Conservation (phyloP, 2,797 vertebrate species). For the Melanotaenia trifasciata region DNA sequence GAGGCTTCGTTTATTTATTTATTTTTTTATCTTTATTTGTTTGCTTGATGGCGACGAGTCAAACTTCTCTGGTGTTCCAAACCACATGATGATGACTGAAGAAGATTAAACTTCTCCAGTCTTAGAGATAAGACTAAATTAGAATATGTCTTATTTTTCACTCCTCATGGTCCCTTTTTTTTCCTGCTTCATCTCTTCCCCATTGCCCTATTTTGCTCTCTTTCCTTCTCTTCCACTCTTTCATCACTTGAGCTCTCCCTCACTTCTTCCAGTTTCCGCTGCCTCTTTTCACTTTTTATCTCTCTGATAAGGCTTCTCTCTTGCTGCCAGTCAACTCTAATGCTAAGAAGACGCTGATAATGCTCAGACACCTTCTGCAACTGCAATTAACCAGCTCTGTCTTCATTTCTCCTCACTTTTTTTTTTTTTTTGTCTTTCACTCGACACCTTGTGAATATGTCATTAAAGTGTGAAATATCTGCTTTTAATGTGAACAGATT, state of each 20-base stretch:
- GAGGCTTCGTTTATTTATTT: constrained; percentile 5
- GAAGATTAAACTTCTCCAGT: constrained; percentile 45
- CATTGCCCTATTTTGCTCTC: constrained; percentile 5
- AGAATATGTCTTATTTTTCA: constrained; percentile 40
- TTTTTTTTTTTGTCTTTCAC: constrained; percentile 12
- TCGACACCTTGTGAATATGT: constrained; percentile 53
- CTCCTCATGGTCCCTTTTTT: constrained; percentile 4
- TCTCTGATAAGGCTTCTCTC: constrained; percentile 62
- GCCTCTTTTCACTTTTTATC: constrained; percentile 58
- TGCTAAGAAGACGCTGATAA: constrained; percentile 65
- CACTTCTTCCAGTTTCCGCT: constrained; percentile 35
- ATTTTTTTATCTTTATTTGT: constrained; percentile 12
- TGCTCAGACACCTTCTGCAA: constrained; percentile 55
- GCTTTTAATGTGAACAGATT: constrained; percentile 27
- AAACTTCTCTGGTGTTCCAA: constrained; percentile 41
- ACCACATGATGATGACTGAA: constrained; percentile 27
- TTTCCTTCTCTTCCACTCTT: constrained; percentile 23
- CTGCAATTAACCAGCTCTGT: constrained; percentile 68
- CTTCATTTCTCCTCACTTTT: constrained; percentile 27
- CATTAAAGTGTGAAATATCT: constrained; percentile 41
- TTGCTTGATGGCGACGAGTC: constrained; percentile 44
- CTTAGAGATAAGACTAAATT: constrained; percentile 47
- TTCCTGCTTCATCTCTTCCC: constrained; percentile 1
- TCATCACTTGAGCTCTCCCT: constrained; percentile 28
- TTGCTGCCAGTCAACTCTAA: constrained; percentile 65